phyloP scores from a whole-genome alignment of 1,140 invertebrate genomes.

The Cryptotermes secundus region DNA sequence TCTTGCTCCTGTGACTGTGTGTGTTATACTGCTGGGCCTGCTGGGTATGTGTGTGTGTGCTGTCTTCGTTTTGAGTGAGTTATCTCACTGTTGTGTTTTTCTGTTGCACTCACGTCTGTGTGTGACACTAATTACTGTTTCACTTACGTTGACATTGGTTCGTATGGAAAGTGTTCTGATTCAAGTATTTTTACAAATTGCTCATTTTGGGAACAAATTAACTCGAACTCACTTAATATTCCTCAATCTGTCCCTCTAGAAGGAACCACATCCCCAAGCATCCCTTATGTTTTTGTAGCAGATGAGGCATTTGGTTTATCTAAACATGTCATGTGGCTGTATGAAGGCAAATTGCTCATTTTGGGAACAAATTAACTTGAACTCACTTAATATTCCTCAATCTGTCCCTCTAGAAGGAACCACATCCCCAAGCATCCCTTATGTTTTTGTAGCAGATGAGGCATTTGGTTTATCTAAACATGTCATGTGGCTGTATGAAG shows the following conservation, averaged over 20 bases:
- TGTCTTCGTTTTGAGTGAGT: too few species aligned
- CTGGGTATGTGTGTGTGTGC: too few species aligned
- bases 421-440: neutral
- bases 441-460: conserved; percentile 18
- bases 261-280: neutral
- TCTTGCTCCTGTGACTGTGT: too few species aligned
- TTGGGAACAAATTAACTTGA: neutral
- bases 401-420: neutral
- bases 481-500: neutral
- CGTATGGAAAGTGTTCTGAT: neutral
- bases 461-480: neutral
- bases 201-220: neutral
- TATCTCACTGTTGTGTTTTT: too few species aligned
- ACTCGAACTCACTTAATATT: neutral
- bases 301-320: too few species aligned
- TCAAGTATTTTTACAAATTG: conserved; percentile 7
- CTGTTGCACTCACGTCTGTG: too few species aligned
- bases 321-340: too few species aligned
- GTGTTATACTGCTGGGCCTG: too few species aligned
- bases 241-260: neutral
- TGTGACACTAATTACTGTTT: neutral
- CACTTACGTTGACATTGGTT: neutral
- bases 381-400: neutral
- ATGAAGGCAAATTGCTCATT: neutral
- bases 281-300: too few species aligned